Conservation (phyloP, 2,113 vertebrate genomes). For the Centrocercus urophasianus region DNA sequence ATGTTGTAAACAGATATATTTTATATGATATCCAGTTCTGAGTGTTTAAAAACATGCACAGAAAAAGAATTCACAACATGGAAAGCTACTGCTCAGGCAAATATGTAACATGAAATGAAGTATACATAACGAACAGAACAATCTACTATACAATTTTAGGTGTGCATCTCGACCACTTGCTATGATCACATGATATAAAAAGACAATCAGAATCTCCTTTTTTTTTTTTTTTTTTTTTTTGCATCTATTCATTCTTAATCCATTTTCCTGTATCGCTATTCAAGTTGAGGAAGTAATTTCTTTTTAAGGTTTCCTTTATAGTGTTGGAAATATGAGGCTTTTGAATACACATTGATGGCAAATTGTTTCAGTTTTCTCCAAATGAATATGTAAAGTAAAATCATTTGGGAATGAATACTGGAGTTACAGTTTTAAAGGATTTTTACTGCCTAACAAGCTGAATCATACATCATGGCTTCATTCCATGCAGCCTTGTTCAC, state of each 20-base stretch:
- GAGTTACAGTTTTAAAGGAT: background rate
- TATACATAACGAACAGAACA: background rate
- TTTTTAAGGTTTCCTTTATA: slow-evolving; percentile 18
- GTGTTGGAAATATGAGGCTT: background rate
- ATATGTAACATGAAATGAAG: background rate
- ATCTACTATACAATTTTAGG: background rate
- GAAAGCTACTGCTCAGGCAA: background rate
- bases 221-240: background rate
- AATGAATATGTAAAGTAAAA: slow-evolving; percentile 27
- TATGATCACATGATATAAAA: background rate
- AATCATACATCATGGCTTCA: slow-evolving; percentile 9
- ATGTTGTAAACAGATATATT: background rate
- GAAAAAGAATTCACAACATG: background rate
- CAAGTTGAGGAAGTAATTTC: slow-evolving; percentile 2
- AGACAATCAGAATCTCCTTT: background rate
- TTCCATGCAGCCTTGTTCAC: background rate
- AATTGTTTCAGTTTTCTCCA: slow-evolving; percentile 33
- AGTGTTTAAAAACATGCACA: background rate
- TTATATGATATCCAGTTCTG: background rate
- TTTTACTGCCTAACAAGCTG: slow-evolving; percentile 12
- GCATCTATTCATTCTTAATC: background rate
- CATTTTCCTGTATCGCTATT: background rate
- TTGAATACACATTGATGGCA: slow-evolving; percentile 11
- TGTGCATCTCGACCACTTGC: background rate
- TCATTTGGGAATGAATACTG: background rate